Percentiles rank a stretch among this genome's conserved stretches.
These are phyloP conservation scores for Drosophila sulfurigaster DNA, from an alignment of 1,140 invertebrate species.

Conservation along the genomic window DNA sequence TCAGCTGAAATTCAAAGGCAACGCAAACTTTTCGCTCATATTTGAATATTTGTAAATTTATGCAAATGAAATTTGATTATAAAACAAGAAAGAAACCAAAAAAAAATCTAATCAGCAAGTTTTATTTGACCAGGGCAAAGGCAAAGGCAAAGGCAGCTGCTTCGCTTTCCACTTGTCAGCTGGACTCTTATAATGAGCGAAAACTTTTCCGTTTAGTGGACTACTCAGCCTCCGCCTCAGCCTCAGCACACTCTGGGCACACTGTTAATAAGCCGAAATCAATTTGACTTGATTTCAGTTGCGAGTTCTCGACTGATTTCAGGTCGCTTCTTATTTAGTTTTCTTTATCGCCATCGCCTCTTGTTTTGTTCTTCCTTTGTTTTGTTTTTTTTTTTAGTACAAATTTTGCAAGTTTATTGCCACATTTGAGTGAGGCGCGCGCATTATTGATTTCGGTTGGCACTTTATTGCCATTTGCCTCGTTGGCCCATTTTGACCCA, in stretches of 20 bases:
- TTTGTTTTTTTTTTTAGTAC: conserved; percentile 42
- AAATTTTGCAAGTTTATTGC: conserved; percentile 62
- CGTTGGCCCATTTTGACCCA: conserved; percentile 42
- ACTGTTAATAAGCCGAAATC: conserved; percentile 63
- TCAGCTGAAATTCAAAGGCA: conserved; percentile 1
- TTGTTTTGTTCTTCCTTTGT: background rate
- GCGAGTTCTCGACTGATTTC: conserved; percentile 22
- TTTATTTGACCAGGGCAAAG: conserved; percentile 25
- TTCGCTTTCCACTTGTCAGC: conserved; percentile 34
- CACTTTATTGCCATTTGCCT: conserved; percentile 61
- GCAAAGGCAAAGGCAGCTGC: background rate
- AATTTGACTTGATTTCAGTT: conserved; percentile 50
- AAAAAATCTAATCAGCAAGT: conserved; percentile 59
- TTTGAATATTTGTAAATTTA: conserved; percentile 60
- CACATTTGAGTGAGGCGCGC: conserved; percentile 51
- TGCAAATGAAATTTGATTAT: conserved; percentile 61
- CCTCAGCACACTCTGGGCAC: background rate
- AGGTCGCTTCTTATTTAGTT: conserved; percentile 46
- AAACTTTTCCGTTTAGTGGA: conserved; percentile 58
- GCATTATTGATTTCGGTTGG: conserved; percentile 60
- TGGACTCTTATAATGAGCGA: conserved; percentile 49
- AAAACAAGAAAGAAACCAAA: conserved; percentile 23
- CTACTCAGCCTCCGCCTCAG: background rate
- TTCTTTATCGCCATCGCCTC: conserved; percentile 17
- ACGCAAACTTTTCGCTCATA: conserved; percentile 33